Percentiles rank a stretch among this genome's conserved stretches.
Conservation (phyloP, 2,888 invertebrate genomes). For the Lycophotia porphyrea region DNA sequence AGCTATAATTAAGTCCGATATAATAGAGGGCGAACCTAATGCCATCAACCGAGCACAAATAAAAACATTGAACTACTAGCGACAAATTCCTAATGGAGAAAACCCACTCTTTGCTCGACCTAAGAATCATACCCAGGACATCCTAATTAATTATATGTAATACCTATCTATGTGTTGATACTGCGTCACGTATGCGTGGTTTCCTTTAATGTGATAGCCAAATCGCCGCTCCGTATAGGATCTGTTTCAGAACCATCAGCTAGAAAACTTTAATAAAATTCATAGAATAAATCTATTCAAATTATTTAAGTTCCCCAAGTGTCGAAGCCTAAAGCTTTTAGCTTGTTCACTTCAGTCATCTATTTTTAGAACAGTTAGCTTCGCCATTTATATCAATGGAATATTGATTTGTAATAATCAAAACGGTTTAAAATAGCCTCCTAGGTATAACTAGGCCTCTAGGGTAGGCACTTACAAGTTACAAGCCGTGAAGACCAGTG, state of each 20-base stretch:
- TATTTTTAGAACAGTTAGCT: conserved; percentile 25
- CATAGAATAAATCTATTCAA: background rate
- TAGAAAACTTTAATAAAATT: background rate
- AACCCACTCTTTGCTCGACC: too few species aligned
- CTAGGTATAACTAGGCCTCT: background rate
- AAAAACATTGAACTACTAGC: too few species aligned
- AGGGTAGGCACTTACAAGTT: background rate
- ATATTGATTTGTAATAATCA: conserved; percentile 38
- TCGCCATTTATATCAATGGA: conserved; percentile 17
- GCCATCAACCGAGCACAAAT: too few species aligned
- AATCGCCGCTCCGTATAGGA: background rate
- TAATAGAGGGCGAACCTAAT: too few species aligned
- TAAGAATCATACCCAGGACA: too few species aligned
- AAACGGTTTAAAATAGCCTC: conserved; percentile 27
- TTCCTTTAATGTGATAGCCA: background rate
- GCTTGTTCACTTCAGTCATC: conserved; percentile 19
- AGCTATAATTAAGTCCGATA: background rate
- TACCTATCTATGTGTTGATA: background rate
- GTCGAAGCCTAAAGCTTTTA: conserved; percentile 30
- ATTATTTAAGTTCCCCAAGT: background rate
- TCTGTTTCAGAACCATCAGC: background rate
- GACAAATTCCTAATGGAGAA: too few species aligned
- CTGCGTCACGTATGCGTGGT: background rate
- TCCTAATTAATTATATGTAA: too few species aligned
- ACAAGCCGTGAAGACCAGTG: background rate